Base-by-base conservation (phyloP, 1,140 invertebrate genomes). In the Drosophila equinoxialis region DNA sequence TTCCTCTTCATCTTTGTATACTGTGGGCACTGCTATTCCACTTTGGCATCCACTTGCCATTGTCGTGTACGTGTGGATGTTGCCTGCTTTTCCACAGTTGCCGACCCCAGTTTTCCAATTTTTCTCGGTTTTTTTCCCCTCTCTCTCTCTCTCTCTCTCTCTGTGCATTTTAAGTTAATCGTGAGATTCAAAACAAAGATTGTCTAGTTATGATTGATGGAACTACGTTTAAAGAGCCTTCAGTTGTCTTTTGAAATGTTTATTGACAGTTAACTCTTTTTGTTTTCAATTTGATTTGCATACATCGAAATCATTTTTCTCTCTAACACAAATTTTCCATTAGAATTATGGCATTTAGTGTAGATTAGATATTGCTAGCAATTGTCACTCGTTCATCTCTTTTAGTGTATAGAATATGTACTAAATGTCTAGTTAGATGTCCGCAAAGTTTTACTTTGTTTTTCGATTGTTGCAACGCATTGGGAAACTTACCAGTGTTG, bases 11-110 rank as follows among this genome's bases (percentile, higher is more conserved):
- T 51, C 45, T 51, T 51, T 60, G 57, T 77, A 68, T 61, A 62
- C 37, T 39, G 37, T 74, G 57, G 65, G 59, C 61, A 68, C 48
- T 60, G 67, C 55, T 57, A 63, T 69, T 68, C 48, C 45, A 26
- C 54, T 65, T 66, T 42, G 13, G 14, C 42, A 60, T 41, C 55
- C n/a, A 4, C 17, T 51, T 51, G 45, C 45, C 45, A 51, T 51
- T 51, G 45, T 51, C 17, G 17, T 51, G 45, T 51, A 51, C 45
- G 45, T 51, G 45, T 51, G 45, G 8, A 51, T 51, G 45, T 51
- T 51, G 45, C 7, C 45, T 48, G 7, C 45, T 48, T 48, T 48
- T 48, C 17, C 17, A 6, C 42, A 35, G 33, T 35, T 26, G 26
- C 26, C 26, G 26, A 6, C 10, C 35, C 35, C 10, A 37, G 35